Conservation (phyloP, 2,113 vertebrate genomes). For the Procavia capensis region DNA sequence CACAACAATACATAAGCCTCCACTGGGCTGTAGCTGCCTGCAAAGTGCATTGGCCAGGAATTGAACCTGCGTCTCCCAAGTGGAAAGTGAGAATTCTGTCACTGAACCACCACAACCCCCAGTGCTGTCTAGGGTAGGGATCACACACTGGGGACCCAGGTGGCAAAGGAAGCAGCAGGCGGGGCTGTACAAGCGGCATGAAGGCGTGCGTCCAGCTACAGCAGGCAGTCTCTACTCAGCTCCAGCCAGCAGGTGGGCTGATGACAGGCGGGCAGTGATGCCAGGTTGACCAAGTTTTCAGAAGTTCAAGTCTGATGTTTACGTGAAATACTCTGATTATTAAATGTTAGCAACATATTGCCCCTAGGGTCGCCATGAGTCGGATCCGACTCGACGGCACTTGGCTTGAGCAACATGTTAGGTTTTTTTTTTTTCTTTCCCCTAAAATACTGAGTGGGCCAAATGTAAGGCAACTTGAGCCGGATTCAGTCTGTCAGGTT, state of each 20-base stretch:
- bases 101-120: not conserved
- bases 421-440: too few species aligned
- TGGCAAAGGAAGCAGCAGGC: too few species aligned
- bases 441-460: not conserved
- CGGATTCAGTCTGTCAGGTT: not conserved
- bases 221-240: not conserved
- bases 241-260: too few species aligned
- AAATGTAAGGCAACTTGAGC: not conserved
- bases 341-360: not conserved
- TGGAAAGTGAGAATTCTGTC: not conserved
- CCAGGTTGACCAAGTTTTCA: not conserved
- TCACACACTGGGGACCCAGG: not conserved
- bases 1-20: not conserved
- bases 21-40: too few species aligned
- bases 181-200: not conserved
- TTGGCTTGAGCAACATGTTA: too few species aligned
- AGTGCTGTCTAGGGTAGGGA: not conserved
- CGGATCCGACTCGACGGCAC: too few species aligned
- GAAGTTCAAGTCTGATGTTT: not conserved
- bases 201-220: accelerated
- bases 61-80: not conserved
- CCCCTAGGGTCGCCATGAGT: too few species aligned
- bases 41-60: not conserved
- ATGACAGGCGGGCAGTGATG: not conserved
- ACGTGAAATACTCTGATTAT: not conserved